Conservation (phyloP, 37 sponge, comb jelly and placozoan species). For the Lycopodina hypogea region DNA sequence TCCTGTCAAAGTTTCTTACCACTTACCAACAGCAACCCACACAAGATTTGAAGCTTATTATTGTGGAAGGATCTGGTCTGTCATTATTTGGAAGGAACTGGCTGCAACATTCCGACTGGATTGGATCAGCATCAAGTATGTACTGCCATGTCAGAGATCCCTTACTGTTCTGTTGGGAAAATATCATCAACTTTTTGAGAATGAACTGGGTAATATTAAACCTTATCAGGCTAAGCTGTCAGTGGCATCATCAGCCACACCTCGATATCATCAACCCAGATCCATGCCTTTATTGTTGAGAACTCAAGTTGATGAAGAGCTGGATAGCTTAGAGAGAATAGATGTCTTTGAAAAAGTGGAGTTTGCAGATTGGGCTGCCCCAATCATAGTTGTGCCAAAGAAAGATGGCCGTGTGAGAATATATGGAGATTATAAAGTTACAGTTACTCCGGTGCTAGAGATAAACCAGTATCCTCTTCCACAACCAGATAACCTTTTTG, state of each 20-base stretch:
- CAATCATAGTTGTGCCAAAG: slow-evolving; percentile 46
- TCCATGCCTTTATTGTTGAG: not conserved
- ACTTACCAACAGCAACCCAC: not conserved
- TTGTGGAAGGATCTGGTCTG: slow-evolving; percentile 14
- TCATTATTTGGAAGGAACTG: slow-evolving; percentile 9
- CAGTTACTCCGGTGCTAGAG: slow-evolving; percentile 29
- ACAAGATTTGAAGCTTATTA: not conserved
- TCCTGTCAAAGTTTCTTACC: not conserved
- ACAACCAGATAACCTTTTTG: slow-evolving; percentile 32
- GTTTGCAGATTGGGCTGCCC: slow-evolving; percentile 48
- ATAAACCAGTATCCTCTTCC: slow-evolving; percentile 39
- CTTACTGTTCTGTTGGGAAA: no score
- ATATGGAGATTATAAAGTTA: slow-evolving; percentile 53
- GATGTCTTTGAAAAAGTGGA: not conserved
- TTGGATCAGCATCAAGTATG: slow-evolving; percentile 16
- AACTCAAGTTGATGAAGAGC: not conserved
- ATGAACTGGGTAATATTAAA: not conserved
- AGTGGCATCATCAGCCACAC: not conserved
- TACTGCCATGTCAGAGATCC: no score
- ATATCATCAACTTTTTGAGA: not conserved
- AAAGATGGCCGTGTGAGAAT: slow-evolving; percentile 23
- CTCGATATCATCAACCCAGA: not conserved
- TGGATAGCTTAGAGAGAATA: not conserved
- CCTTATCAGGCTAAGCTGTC: not conserved
- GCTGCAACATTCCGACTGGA: slow-evolving; percentile 2